Evolutionary conservation across 2,888 invertebrate genomes (phyloP).

Genomic region (Pyralis farinalis): DNA sequence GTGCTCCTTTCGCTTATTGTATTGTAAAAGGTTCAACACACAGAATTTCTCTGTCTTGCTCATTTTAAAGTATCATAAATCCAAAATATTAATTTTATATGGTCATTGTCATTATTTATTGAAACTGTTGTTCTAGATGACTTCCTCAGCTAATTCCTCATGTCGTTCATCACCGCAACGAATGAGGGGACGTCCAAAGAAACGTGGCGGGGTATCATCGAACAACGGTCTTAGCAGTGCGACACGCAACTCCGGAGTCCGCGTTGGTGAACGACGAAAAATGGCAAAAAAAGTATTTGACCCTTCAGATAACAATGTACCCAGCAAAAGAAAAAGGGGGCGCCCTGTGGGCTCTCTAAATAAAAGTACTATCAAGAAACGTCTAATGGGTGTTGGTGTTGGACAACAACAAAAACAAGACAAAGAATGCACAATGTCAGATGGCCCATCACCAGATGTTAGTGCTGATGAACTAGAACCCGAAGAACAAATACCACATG

Average conservation of each 20-base stretch:
- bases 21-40: too few relatives aligned
- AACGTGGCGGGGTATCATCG: conserved; percentile 50
- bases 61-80: too few relatives aligned
- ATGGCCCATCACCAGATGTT: conserved; percentile 61
- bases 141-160: conserved; percentile 76
- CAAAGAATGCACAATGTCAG: conserved; percentile 58
- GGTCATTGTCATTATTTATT: conserved; percentile 4
- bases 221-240: conserved; percentile 41
- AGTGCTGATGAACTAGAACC: conserved; percentile 68
- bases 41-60: too few relatives aligned
- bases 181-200: conserved; percentile 66
- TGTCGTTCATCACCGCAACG: conserved; percentile 72
- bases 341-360: conserved; percentile 83
- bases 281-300: conserved; percentile 93
- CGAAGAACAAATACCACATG: conserved; percentile 59
- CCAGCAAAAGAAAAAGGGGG: conserved; percentile 85
- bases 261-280: conserved; percentile 83
- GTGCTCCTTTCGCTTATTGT: too few relatives aligned
- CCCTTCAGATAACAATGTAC: conserved; percentile 90
- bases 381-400: conserved; percentile 53
- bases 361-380: conserved; percentile 80
- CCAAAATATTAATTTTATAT: too few relatives aligned
- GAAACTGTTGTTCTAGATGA: conserved; percentile 46
- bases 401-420: conserved; percentile 39
- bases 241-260: conserved; percentile 59